phyloP scores from a whole-genome alignment of 2,113 vertebrate species.

The Motacilla alba region DNA sequence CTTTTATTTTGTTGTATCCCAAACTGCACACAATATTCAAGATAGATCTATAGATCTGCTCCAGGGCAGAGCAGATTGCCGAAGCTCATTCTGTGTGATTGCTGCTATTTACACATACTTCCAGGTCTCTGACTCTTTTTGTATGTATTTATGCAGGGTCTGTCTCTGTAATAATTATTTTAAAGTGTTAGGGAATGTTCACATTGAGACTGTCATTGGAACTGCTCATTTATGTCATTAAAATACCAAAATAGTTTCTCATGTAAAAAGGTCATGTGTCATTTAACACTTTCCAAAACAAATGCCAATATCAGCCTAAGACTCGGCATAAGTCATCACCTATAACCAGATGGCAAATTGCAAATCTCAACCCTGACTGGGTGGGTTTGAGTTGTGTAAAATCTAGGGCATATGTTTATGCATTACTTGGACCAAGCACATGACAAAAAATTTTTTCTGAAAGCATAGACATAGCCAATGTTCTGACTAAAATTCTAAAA shows the following conservation, averaged over 20 bases:
- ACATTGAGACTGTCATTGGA: not conserved
- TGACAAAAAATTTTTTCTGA: not conserved
- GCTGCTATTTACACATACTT: not conserved
- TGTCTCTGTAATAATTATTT: not conserved
- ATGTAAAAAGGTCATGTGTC: not conserved
- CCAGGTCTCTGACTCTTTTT: not conserved
- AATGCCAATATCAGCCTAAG: not conserved
- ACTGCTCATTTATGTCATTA: not conserved
- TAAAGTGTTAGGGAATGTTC: not conserved
- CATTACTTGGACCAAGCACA: not conserved
- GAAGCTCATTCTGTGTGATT: not conserved
- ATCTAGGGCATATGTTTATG: fast-evolving
- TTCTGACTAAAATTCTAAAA: not conserved
- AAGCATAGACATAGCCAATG: fast-evolving
- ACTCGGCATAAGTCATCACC: not conserved
- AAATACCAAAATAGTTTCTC: not conserved
- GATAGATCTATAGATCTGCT: not conserved
- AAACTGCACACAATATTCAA: not conserved
- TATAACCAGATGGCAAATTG: not conserved
- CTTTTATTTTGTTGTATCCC: not conserved
- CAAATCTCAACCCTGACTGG: not conserved
- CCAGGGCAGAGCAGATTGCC: not conserved
- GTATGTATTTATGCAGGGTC: not conserved
- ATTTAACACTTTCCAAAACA: not conserved
- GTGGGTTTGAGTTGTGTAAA: not conserved